These are phyloP conservation scores for Andrena bucephala DNA, from an alignment of 2,888 invertebrate genomes.

Conservation along the genomic window DNA sequence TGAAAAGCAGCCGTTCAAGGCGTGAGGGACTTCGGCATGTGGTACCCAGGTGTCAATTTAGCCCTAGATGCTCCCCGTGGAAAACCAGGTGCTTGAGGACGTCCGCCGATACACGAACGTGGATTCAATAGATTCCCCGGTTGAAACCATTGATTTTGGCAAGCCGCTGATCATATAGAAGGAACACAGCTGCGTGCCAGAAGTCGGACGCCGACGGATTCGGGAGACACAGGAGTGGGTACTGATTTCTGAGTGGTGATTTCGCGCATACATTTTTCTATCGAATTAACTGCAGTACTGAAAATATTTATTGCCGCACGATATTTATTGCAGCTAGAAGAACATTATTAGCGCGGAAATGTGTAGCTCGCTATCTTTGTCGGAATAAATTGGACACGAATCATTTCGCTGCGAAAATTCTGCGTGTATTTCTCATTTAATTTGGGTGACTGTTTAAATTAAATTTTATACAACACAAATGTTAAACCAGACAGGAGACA, in stretches of 20 bases:
- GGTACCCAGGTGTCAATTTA: constrained; percentile 80
- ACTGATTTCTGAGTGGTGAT: constrained; percentile 27
- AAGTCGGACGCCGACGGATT: constrained; percentile 48
- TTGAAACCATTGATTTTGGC: constrained; percentile 77
- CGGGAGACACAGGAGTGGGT: constrained; percentile 2
- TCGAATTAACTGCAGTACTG: background rate
- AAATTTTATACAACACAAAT: background rate
- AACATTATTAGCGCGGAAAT: too few species aligned
- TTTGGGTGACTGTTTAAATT: background rate
- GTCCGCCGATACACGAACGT: constrained; percentile 62
- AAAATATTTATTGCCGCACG: too few species aligned
- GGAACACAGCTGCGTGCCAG: constrained; percentile 71
- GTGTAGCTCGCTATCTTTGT: too few species aligned
- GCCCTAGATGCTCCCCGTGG: constrained; percentile 61
- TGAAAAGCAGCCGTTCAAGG: constrained; percentile 30
- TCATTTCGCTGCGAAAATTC: too few species aligned
- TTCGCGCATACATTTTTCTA: background rate
- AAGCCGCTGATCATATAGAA: constrained; percentile 58
- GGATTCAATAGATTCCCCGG: constrained; percentile 67
- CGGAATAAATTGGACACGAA: too few species aligned
- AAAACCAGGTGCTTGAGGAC: constrained; percentile 74
- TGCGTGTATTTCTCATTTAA: background rate
- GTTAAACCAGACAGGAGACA: background rate
- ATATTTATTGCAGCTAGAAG: too few species aligned
- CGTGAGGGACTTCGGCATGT: constrained; percentile 71